These are phyloP conservation scores for Halesus radiatus DNA, from an alignment of 1,140 invertebrate genomes.

Conservation along the genomic window DNA sequence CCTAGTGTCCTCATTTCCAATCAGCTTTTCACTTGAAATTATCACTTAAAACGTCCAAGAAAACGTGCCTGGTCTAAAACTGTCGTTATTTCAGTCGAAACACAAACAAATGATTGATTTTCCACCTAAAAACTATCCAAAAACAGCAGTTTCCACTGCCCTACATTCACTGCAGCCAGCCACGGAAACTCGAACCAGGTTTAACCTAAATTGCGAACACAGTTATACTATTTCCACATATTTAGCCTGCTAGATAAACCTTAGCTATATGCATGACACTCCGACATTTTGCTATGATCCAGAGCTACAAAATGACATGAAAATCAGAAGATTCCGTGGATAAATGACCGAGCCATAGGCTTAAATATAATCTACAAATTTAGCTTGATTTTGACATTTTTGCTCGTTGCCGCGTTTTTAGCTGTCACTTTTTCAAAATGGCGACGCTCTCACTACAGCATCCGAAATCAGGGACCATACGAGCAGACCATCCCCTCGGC, in stretches of 20 bases:
- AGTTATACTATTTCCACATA: background rate
- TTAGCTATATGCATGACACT: background rate
- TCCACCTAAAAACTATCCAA: background rate
- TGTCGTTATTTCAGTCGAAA: background rate
- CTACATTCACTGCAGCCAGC: background rate
- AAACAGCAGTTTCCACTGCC: background rate
- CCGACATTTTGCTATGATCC: constrained; percentile 6
- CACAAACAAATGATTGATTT: background rate
- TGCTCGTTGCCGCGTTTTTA: background rate
- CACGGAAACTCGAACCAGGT: background rate
- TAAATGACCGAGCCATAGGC: background rate
- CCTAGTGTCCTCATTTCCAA: background rate
- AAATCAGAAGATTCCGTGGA: background rate
- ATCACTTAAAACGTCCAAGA: too few relatives aligned
- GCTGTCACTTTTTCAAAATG: background rate
- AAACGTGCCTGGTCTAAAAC: background rate
- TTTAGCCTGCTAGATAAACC: background rate
- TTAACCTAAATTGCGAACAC: constrained; percentile 7
- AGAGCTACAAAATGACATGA: background rate
- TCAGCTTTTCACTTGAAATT: background rate
- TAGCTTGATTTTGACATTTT: background rate
- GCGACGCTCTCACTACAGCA: background rate
- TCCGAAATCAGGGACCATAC: background rate
- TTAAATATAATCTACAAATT: too few relatives aligned
- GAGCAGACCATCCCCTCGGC: background rate